Base-by-base conservation (phyloP, 2,888 invertebrate species). In the Tiliacea citrago region DNA sequence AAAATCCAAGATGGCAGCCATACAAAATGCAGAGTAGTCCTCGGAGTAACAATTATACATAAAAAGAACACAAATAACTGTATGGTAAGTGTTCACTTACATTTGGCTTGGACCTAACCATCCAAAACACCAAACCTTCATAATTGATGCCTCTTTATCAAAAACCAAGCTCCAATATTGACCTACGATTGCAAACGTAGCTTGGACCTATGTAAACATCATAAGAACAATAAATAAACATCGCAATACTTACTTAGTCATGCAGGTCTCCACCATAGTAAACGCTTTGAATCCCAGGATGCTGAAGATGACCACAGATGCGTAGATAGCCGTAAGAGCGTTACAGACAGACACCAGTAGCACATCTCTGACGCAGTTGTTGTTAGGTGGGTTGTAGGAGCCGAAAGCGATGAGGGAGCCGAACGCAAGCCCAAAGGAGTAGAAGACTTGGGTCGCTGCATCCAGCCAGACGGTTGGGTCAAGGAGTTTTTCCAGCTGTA, bases 271-370 rank as follows among this genome's bases (percentile, higher is more conserved):
- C 80, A 98, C 98, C 95, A 98, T 99, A 81, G 97, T 97, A 91
- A 97, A 98, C n/a, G 99, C 99, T 96, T 99, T 99, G 97, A 99
- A 99, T 71, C 99, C 99, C 47, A 99, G 97, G 85, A 99, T 99
- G 86, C 99, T 98, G 95, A 99, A 99, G 92, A 99, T 99, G 88
- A 99, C 99, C 77, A 99, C 98, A 81, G 99, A 99, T 21, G 99
- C 99, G 94, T 99, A 99, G 90, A 99, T 98, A 63, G 99, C 99
- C 6, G 99, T 99, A 88, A 99, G 97, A 39, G 99, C 98, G 95
- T 99, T 99, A 92, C 98, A 98, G n/a, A 98, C 97, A 10, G 99
- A 99, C 79, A 99, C 99, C 79, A 99, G 96, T 80, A 99, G 97
- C 51, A 99, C 99, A 91, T 99, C 99, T 69, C 98, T 97, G 69